Conservation (phyloP, 2,113 vertebrate genomes). For the Dasyprocta punctata region DNA sequence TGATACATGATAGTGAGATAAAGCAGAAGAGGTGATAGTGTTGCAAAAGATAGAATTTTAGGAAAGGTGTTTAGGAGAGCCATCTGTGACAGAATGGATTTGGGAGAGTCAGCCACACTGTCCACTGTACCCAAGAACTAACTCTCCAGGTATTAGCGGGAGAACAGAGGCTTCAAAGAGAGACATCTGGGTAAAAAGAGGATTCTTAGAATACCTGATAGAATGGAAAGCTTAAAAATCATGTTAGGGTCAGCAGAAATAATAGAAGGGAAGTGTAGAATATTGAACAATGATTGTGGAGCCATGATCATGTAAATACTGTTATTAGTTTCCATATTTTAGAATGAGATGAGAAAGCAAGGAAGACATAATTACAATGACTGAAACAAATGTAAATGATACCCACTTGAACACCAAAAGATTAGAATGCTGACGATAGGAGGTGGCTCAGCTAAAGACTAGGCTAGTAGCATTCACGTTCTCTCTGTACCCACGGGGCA, state of each 20-base stretch:
- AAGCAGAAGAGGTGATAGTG: background rate
- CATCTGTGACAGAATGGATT: background rate
- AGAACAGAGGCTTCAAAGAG: background rate
- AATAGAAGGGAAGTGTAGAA: background rate
- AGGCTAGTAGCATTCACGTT: fast-evolving
- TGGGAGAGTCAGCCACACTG: background rate
- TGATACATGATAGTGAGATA: background rate
- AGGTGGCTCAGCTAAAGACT: background rate
- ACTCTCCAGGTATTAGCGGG: background rate
- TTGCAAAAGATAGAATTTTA: background rate
- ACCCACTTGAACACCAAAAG: background rate
- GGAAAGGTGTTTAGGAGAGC: background rate
- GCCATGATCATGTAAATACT: background rate
- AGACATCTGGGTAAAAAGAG: background rate
- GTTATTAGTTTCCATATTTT: background rate
- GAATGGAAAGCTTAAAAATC: background rate
- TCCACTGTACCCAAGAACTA: background rate
- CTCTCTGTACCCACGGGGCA: background rate
- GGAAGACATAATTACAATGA: background rate
- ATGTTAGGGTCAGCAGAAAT: background rate
- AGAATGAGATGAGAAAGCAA: background rate
- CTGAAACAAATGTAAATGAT: background rate
- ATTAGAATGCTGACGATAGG: background rate
- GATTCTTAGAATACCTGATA: background rate
- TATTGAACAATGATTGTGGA: background rate